Evolutionary conservation across 2,113 vertebrate species (phyloP), one percentile per base, ranked within the genome.

Genomic region (Amia ocellicauda): DNA sequence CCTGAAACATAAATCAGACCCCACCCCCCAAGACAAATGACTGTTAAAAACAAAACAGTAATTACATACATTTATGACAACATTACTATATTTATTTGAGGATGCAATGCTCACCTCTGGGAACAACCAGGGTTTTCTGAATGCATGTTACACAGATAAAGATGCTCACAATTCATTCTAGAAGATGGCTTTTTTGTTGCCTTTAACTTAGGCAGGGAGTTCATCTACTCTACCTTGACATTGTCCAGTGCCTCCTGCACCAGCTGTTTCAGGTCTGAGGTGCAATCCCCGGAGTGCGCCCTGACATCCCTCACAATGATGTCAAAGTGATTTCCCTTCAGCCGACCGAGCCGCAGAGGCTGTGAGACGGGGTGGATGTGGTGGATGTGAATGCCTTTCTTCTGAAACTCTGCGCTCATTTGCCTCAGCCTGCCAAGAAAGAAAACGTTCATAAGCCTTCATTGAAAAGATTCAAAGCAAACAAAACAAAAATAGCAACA

Each of bases 251-350:
- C 94, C 72, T 95, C 91, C 53, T 77, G 74, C 58, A 98, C 86
- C 70, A 92, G 89, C 9, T 73, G 63, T 31, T 76, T 77, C 68
- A 96, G 70, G 51, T 76, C 77, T 58, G 55, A 1, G 45, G 67
- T 74, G 69, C 63, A 31, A 52, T 72, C 55, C 65, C 71, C 56
- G 42, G 20, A 54, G 70, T 93, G 90, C 3, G 60, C 84, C 29
- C 78, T 84, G 64, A 98, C 77, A 71, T 93, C 80, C 59, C 94
- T 91, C 64, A 99, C 85, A 69, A 94, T 69, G 64, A 99, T 85
- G 72, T 91, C 86, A 67, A 98, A 99, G 78, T 92, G 94, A 78
- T 99, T 99, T 69, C 96, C 96, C 75, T 82, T 89, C 43, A 98
- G 87, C 17, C 91, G 88, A 11, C 96, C 96, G 0, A 98, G 90